Evolutionary conservation across 2,113 vertebrate genomes (phyloP).

Genomic region (Guaruba guarouba): DNA sequence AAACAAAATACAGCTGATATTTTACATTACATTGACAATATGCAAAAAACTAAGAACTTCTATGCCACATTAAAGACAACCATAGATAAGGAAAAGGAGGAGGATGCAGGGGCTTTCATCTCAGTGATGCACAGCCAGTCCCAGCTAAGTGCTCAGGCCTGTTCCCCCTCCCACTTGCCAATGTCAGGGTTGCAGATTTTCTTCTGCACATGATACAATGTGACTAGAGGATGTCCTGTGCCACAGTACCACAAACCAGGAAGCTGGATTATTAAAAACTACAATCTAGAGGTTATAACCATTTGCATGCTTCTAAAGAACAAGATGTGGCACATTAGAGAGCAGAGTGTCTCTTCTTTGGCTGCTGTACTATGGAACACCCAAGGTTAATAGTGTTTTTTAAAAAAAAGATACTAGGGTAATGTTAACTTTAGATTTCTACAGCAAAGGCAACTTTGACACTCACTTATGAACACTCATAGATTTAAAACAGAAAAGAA

Average conservation of each 20-base stretch:
- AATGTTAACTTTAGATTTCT: neutral
- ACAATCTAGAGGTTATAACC: neutral
- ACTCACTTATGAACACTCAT: neutral
- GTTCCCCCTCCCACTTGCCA: neutral
- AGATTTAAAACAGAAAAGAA: neutral
- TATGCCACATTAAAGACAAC: neutral
- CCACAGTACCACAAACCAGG: neutral
- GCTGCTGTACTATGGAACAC: neutral
- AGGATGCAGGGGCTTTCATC: neutral
- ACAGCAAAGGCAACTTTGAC: neutral
- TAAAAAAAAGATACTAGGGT: neutral
- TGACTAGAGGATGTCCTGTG: neutral
- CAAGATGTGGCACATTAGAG: neutral
- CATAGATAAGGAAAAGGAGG: neutral
- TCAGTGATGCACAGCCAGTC: neutral
- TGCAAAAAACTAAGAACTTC: neutral
- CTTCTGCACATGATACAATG: fast-evolving
- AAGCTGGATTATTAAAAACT: neutral
- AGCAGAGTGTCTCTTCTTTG: neutral
- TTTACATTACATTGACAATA: neutral
- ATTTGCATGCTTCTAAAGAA: neutral
- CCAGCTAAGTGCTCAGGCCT: neutral
- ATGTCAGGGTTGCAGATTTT: neutral
- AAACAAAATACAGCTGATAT: neutral
- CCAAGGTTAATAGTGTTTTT: neutral